Evolutionary conservation across 2,888 invertebrate genomes (phyloP), one percentile per base, ranked within the genome.

Genomic region (Myathropa florea): DNA sequence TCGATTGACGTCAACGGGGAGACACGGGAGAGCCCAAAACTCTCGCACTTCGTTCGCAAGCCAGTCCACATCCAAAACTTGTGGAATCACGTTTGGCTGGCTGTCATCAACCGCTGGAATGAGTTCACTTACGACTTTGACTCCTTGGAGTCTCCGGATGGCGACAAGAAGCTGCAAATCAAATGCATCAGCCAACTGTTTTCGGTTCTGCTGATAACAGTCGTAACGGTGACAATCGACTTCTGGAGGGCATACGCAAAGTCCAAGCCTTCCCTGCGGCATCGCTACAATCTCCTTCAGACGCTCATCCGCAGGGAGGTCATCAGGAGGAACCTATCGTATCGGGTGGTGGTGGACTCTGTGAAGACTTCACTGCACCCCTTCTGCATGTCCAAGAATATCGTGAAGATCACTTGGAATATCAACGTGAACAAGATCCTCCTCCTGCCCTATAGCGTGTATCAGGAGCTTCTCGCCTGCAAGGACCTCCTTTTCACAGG

Each of bases 41-140:
- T 95, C 93, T 83, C 91, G 93, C 88, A 94, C 82, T 93, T 96
- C 10, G 93, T 95, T 60, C 94, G 94, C 12, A 93, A 93, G 23
- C 95, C 95, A 0, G 93, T 94, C 81, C 95, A 95, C 21, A 94
- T 96, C 67, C 95, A 95, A 24, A 94, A 95, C 76, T 93, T 97
- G 10, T 95, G 95, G 91, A 94, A 95, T 53, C 95, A 95, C 88
- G 89, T 97, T 14, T 94, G 94, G 55, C 95, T 96, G 89, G 95
- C 95, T 81, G 92, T 96, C 36, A 94, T 95, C 21, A 96, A 96
- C 89, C 93, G 94, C 23, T 97, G 97, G 97, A 97, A 97, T 90
- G 96, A 96, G 89, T 96, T 97, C 88, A 94, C 96, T 6, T 95
- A 95, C 26, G 95, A 95, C 89, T 96, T 96, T 88, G 97, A 97